Base-by-base conservation (phyloP, 2,888 invertebrate genomes). In the Sipha maydis region DNA sequence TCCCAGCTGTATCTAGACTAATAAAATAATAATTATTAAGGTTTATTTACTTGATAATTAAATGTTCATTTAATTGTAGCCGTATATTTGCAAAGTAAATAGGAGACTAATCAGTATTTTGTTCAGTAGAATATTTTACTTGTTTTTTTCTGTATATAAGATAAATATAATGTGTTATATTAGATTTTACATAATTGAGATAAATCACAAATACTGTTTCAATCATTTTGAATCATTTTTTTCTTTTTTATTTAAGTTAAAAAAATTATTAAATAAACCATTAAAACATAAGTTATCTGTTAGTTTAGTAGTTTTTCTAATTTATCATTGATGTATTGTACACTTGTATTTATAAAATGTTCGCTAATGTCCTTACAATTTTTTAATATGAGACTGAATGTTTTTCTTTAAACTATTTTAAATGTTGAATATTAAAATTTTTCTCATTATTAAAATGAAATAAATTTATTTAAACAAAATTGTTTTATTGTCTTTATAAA, bases 371-470 rank as follows among this genome's bases (percentile, higher is more conserved):
- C 69, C 78, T 77, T 17, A 77, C 14, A 75, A 21, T 31, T 73
- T 83, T 73, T 34, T 61, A 71, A 71, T 85, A 76, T 69, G 71
- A 86, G 86, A 86, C 86, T 86, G 86, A 86, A 86, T 79, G 41
- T 86, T 67, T 73, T 56, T 86, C 56, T 61, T 71, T 86, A 61
- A 25, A 56, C 28, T 38, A 79, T 80, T 86, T 38, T 69, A 79
- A 73, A 73, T 79, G 71, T 79, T 86, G 11, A 79, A 71, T 69
- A 69, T 34, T 79, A 21, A 14, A 38, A 56, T 34, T 86, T 56
- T 69, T 80, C 69, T 25, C 54, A 73, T 79, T 38, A 38, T 56
- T 25, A 85, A 56, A 31, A 85, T 41, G 17, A 48, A 85, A 78
- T 85, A 78, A 77, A 85, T 78, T 9, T 85, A 54, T 54, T 85